These are phyloP conservation scores for Candidula unifasciata DNA, from an alignment of 2,888 invertebrate genomes.

Conservation along the genomic window DNA sequence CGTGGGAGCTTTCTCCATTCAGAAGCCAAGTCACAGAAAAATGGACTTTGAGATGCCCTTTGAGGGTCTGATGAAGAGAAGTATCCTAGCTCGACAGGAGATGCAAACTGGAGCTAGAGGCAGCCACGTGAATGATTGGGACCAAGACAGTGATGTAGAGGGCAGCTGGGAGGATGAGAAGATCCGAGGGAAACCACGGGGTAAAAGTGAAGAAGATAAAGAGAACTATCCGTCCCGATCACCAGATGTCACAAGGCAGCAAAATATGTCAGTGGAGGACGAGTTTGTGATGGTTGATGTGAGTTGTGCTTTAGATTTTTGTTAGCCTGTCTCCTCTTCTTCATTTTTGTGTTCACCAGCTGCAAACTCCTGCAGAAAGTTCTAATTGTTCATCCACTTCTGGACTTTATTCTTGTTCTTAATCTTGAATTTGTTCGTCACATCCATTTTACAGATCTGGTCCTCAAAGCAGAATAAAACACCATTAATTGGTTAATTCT, in stretches of 20 bases:
- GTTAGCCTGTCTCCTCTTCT: too few species aligned
- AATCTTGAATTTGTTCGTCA: too few species aligned
- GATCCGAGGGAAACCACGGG: not conserved
- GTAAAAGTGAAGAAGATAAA: constrained; percentile 35
- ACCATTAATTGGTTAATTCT: too few species aligned
- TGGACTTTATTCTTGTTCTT: too few species aligned
- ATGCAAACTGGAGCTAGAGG: not conserved
- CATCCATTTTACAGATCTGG: too few species aligned
- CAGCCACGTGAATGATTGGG: not conserved
- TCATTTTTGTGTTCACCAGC: too few species aligned
- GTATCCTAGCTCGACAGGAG: constrained; percentile 42
- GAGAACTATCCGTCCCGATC: constrained; percentile 21
- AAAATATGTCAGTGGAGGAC: constrained; percentile 42
- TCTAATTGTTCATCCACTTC: too few species aligned
- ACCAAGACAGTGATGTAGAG: constrained; percentile 1
- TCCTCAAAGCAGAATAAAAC: too few species aligned
- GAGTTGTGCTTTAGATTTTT: constrained; percentile 7
- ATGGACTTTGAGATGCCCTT: constrained; percentile 35
- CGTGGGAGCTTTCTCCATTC: constrained; percentile 49
- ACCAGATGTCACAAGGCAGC: not conserved
- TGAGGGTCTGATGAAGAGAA: constrained; percentile 50
- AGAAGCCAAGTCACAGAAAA: constrained; percentile 6
- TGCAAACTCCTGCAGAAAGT: too few species aligned
- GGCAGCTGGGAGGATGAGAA: not conserved
- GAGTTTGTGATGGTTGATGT: constrained; percentile 52